Conservation (phyloP, 2,113 vertebrate genomes). For the Sinocyclocheilus grahami region DNA sequence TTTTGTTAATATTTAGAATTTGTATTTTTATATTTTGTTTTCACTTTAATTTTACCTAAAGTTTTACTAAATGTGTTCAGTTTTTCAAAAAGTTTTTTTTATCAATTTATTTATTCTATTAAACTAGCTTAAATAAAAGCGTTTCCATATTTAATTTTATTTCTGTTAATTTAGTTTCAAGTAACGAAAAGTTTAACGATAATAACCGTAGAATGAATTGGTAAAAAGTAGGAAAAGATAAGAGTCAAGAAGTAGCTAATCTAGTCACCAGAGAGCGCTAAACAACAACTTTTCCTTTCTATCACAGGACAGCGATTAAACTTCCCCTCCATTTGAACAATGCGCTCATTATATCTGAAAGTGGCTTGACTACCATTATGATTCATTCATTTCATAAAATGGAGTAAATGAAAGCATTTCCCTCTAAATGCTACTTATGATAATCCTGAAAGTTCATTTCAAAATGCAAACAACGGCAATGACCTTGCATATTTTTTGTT, state of each 20-base stretch:
- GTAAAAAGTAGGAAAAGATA: not conserved
- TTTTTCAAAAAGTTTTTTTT: not conserved
- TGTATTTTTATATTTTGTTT: no score
- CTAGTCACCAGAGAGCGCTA: conserved; percentile 40
- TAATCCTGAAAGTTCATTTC: not conserved
- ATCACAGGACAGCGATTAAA: not conserved
- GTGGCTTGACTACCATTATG: conserved; percentile 43
- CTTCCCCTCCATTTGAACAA: conserved; percentile 39
- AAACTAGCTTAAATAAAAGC: not conserved
- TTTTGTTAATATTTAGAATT: not conserved
- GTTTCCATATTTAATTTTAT: not conserved
- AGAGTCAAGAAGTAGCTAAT: not conserved
- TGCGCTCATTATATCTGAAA: conserved; percentile 48
- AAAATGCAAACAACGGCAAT: not conserved
- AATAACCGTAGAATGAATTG: not conserved
- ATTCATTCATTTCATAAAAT: conserved; percentile 36
- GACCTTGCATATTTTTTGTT: not conserved
- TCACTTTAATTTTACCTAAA: no score
- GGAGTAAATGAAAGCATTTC: not conserved
- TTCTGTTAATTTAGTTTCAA: not conserved
- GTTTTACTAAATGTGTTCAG: not conserved
- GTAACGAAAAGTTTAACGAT: not conserved
- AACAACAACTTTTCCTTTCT: not conserved
- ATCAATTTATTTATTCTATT: no score
- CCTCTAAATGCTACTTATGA: not conserved